phyloP scores from a whole-genome alignment of 1,140 invertebrate species.

The Halyomorpha halys region DNA sequence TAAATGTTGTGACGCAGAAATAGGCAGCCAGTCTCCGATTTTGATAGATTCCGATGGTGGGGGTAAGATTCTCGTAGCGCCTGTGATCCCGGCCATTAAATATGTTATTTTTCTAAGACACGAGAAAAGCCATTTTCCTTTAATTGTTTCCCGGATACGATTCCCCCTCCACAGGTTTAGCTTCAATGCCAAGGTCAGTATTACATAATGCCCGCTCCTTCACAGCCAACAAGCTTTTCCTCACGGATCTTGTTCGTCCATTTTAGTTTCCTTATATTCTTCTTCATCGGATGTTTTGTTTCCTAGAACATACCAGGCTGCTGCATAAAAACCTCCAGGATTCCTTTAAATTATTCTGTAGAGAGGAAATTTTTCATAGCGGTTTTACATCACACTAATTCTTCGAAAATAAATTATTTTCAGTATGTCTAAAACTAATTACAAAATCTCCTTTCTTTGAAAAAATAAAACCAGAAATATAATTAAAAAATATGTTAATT shows the following conservation, averaged over 20 bases:
- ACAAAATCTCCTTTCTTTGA: too few species aligned
- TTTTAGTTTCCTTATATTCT: background rate
- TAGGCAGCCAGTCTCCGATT: too few species aligned
- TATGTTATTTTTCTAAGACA: background rate
- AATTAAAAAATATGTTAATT: too few species aligned
- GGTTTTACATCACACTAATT: too few species aligned
- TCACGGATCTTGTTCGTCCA: background rate
- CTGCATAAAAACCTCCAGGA: too few species aligned
- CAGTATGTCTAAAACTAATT: too few species aligned
- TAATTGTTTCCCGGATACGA: slow-evolving; percentile 16
- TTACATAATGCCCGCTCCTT: slow-evolving; percentile 10
- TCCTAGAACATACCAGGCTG: too few species aligned
- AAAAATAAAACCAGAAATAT: too few species aligned
- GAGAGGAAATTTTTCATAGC: too few species aligned
- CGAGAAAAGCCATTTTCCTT: background rate
- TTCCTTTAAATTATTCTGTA: too few species aligned
- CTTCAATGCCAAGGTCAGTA: slow-evolving; percentile 8
- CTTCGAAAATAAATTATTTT: too few species aligned
- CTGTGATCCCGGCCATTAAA: background rate
- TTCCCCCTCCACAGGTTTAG: background rate
- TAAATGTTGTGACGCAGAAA: too few species aligned
- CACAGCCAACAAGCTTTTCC: background rate
- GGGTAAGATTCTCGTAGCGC: background rate
- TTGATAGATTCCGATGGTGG: background rate
- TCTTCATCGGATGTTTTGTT: background rate